Evolutionary conservation across 2,888 invertebrate genomes (phyloP), one percentile per base, ranked within the genome.

Genomic region (Byasa hedistus): DNA sequence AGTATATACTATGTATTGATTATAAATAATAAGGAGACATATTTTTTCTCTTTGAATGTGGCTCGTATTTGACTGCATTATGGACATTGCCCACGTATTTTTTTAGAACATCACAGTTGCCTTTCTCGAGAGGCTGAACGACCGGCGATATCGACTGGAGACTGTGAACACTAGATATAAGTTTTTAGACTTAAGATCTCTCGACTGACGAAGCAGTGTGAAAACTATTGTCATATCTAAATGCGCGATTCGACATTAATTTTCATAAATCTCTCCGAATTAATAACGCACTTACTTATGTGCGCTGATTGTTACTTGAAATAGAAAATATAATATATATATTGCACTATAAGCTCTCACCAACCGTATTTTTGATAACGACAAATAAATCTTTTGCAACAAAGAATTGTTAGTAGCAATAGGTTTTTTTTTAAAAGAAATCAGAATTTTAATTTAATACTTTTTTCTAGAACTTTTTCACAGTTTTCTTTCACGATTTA

Each of bases 41-140:
- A 91, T 91, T 91, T 91, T 71, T 91, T 89, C 88, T 87, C 87
- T 86, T 81, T 78, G 78, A 82, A 85, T 87, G 86, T 89, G 86
- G 84, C 84, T 84, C 83, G 84, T 87, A 83, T 87, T 84, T 85
- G 87, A 88, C 86, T 88, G 83, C 85, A 85, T 83, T 76, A 85
- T 85, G 86, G 86, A 90, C 86, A 90, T 91, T 91, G 91, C 91
- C 91, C 91, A 91, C 91, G 89, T 91, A 91, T 91, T 90, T 89
- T 89, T 88, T 85, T 90, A 90, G 89, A 79, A 85, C 86, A 55
- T 63, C 86, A 85, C 85, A 81, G 80, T 85, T 83, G 87, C 87
- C 87, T 88, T 87, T 82, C 84, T 83, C 83, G 84, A 81, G 80
- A 84, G 78, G 75, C 79, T 75, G 74, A 69, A 73, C 72, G 79